These are phyloP conservation scores for Machimus atricapillus DNA, from an alignment of 2,888 invertebrate genomes.

Conservation along the genomic window DNA sequence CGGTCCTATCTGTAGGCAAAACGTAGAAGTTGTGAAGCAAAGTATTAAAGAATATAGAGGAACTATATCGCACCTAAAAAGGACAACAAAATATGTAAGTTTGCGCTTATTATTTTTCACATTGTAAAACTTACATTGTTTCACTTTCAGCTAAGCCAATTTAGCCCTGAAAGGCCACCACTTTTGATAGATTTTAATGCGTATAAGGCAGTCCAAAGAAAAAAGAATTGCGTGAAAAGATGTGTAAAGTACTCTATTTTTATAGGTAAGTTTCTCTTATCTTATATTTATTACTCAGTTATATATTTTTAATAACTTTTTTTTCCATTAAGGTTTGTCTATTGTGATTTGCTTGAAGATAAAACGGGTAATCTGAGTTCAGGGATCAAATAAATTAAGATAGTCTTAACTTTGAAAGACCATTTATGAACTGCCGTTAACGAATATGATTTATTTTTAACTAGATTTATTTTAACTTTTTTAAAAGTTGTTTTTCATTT, in stretches of 20 bases:
- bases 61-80: slow-evolving; percentile 53
- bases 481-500: too few species aligned
- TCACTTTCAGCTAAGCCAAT: slow-evolving; percentile 54
- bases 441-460: neutral
- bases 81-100: slow-evolving; percentile 58
- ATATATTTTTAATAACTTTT: slow-evolving; percentile 49
- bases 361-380: neutral
- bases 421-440: neutral
- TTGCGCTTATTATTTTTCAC: neutral
- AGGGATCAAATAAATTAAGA: neutral
- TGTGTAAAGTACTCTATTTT: slow-evolving; percentile 58
- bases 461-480: too few species aligned
- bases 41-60: slow-evolving; percentile 53
- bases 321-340: neutral
- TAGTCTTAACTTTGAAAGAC: neutral
- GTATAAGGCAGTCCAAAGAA: slow-evolving; percentile 53
- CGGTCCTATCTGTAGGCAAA: slow-evolving; percentile 51
- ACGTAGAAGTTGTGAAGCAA: slow-evolving; percentile 49
- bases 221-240: slow-evolving; percentile 53
- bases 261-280: slow-evolving; percentile 51
- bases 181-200: slow-evolving; percentile 58
- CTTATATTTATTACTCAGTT: neutral
- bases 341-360: neutral
- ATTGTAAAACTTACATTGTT: neutral
- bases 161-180: slow-evolving; percentile 56